Conservation (phyloP, 2,797 vertebrate species). For the Phalloptychus januarius region DNA sequence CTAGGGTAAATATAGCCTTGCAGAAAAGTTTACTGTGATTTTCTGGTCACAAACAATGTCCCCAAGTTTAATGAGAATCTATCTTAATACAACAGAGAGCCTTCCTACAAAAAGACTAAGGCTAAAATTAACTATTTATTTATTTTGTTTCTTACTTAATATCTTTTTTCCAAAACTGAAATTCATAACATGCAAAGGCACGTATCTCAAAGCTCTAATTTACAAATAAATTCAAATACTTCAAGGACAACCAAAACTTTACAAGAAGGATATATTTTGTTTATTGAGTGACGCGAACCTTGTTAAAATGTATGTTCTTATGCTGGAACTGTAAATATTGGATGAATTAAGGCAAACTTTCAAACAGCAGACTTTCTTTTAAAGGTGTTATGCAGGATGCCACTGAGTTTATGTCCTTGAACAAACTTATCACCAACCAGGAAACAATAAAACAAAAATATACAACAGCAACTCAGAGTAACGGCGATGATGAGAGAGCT, state of each 20-base stretch:
- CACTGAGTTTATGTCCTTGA: neutral
- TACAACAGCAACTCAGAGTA: neutral
- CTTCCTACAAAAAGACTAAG: neutral
- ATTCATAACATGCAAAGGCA: neutral
- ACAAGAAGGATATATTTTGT: neutral
- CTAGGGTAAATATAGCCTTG: neutral
- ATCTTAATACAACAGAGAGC: neutral
- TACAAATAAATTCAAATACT: neutral
- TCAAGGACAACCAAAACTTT: neutral
- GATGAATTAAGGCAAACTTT: neutral
- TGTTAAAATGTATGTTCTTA: neutral
- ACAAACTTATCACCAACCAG: neutral
- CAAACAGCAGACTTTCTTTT: neutral
- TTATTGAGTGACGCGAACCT: neutral
- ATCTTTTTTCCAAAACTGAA: neutral
- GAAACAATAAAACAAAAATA: neutral
- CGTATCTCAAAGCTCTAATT: neutral
- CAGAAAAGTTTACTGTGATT: neutral
- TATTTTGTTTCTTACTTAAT: neutral
- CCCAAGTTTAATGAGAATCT: neutral
- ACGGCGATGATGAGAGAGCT: neutral
- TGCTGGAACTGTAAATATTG: neutral
- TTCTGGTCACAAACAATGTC: neutral
- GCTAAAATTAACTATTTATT: neutral
- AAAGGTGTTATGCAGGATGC: neutral